A percentile compares a stretch with the other conserved stretches of the same genome.
These are phyloP conservation scores for Emydocephalus ijimae DNA, from an alignment of 2,113 vertebrate genomes.

Conservation along the genomic window DNA sequence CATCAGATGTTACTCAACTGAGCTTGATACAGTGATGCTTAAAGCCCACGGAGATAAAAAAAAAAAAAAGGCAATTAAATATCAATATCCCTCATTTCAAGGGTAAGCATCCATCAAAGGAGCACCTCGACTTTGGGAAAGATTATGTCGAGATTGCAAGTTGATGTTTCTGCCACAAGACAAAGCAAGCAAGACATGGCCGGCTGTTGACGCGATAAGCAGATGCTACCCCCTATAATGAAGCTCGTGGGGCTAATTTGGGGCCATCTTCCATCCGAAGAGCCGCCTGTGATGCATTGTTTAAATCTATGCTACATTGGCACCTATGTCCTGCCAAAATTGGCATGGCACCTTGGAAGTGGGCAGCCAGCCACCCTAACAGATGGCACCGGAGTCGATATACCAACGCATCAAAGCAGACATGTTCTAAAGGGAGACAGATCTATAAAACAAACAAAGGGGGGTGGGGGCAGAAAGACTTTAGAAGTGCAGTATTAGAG, in stretches of 20 bases:
- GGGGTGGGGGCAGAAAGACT: neutral
- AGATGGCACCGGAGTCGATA: conserved; percentile 66
- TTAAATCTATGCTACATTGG: conserved; percentile 75
- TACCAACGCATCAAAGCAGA: conserved; percentile 62
- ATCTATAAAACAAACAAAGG: conserved; percentile 14
- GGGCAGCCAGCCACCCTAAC: conserved; percentile 69
- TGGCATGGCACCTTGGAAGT: conserved; percentile 68
- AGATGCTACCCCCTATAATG: conserved; percentile 76
- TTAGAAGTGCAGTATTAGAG: neutral
- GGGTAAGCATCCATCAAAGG: neutral
- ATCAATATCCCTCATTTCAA: neutral
- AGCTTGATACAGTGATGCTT: too few species aligned
- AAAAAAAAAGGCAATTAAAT: neutral
- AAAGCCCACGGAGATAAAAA: too few species aligned
- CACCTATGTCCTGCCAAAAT: conserved; percentile 77
- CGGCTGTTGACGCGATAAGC: conserved; percentile 72
- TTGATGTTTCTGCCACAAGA: conserved; percentile 54
- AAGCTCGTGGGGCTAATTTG: conserved; percentile 78
- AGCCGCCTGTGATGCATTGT: conserved; percentile 69
- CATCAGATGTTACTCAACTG: too few species aligned
- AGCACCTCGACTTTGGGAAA: conserved; percentile 15
- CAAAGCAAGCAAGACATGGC: conserved; percentile 66
- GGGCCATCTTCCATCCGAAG: conserved; percentile 70
- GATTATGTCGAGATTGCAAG: conserved; percentile 50
- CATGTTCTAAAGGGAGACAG: conserved; percentile 53